Evolutionary conservation across 2,888 invertebrate species (phyloP).

Genomic region (Calliphora vomitoria): DNA sequence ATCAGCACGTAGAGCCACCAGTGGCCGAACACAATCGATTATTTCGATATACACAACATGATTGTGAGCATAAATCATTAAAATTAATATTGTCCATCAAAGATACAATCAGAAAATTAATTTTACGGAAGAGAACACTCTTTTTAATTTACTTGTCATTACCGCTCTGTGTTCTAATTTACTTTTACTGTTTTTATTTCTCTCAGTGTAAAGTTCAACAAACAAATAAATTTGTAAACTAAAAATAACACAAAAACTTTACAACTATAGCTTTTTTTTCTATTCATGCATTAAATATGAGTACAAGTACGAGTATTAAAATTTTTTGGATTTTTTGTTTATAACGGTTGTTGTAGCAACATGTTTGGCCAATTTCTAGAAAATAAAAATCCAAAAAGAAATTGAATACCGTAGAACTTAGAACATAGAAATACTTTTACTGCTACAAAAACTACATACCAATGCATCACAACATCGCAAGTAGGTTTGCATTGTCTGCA

Average conservation of each 20-base stretch:
- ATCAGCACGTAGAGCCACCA: too few relatives aligned
- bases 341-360: constrained; percentile 71
- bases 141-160: too few relatives aligned
- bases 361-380: constrained; percentile 76
- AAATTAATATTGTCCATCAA: too few relatives aligned
- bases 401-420: constrained; percentile 10
- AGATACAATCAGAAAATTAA: too few relatives aligned
- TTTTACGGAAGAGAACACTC: too few relatives aligned
- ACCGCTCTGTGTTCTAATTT: not conserved
- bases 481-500: constrained; percentile 67
- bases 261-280: not conserved
- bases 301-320: constrained; percentile 15
- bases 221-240: constrained; percentile 21
- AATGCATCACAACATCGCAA: constrained; percentile 49
- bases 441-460: constrained; percentile 55
- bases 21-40: too few relatives aligned
- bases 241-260: constrained; percentile 1
- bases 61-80: too few relatives aligned
- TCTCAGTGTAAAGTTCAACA: constrained; percentile 28
- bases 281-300: constrained; percentile 36
- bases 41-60: too few relatives aligned
- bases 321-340: constrained; percentile 49
- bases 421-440: not conserved
- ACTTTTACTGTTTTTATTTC: not conserved
- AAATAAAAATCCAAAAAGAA: constrained; percentile 57